Base-by-base conservation (phyloP, 1,140 invertebrate species). In the Anoplolepis gracilipes region DNA sequence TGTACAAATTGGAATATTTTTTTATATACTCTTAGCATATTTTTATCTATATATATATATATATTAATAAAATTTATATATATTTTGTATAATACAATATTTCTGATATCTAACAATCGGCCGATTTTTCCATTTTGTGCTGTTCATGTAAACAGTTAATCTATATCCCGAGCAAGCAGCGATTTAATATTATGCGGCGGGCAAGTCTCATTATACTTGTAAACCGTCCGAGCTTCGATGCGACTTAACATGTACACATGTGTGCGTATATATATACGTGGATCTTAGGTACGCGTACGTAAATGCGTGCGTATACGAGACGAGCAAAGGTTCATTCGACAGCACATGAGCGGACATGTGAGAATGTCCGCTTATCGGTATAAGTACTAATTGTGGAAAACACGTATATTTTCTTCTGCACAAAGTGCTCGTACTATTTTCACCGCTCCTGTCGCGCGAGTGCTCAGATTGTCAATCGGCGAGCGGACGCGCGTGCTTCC, bases 151-250 rank as follows among this genome's bases (percentile, higher is more conserved):
- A 95, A 95, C 94, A 94, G 94, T 95, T 95, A 95, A 95, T 95
- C 94, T 95, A 95, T 95, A 95, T 94, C 94, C 94, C 94, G 94
- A 93, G 93, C 93, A 94, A 95, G 94, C 94, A 94, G 89, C 93
- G 86, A 93, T 93, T 93, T 95, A 95, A 95, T 95, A 93, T 93
- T 94, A 95, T 95, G 94, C 94, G 93, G 92, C 94, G 94, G 93
- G 94, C 94, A 95, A 94, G 93, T 94, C 94, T 95, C 94, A 95
- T 95, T 95, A 95, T 94, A 95, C 94, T 95, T 95, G 94, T 95
- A 95, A 95, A 95, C 94, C 93, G 93, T 91, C 92, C 91, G 92
- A 91, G 92, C 92, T 90, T 92, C 92, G 93, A 94, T 93, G 91
- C 92, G 93, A 91, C 89, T 90, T 91, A 93, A 36, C 53, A 22